Conservation (phyloP, 2,888 invertebrate species). For the Metopia argyrocephala region DNA sequence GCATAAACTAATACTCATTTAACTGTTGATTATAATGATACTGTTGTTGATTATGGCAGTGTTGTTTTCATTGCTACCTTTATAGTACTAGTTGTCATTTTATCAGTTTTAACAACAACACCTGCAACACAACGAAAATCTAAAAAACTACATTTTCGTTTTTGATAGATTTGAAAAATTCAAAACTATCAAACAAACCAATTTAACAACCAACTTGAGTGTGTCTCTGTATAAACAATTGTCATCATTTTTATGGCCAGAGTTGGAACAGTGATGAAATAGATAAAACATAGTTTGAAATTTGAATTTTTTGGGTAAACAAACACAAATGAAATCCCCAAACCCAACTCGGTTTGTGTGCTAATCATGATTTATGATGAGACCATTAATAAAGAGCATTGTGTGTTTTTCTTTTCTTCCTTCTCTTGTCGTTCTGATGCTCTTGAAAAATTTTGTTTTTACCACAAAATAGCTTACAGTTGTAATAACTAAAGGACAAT, state of each 20-base stretch:
- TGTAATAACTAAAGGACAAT: neutral
- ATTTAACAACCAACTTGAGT: neutral
- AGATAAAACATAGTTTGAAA: neutral
- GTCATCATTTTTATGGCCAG: neutral
- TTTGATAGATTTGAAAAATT: neutral
- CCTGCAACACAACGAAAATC: neutral
- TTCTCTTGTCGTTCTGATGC: neutral
- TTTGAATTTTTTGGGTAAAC: conserved; percentile 8
- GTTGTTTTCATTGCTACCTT: neutral
- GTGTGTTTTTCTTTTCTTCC: neutral
- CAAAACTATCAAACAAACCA: neutral
- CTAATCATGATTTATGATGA: conserved; percentile 63
- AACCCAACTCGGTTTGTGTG: conserved; percentile 1
- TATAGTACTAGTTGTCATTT: neutral
- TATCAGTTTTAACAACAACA: conserved; percentile 17
- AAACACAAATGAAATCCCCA: neutral
- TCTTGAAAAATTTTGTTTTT: no score
- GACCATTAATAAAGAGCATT: conserved; percentile 57
- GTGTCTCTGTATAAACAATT: neutral
- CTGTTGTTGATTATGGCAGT: neutral
- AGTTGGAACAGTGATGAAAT: neutral
- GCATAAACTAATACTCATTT: neutral
- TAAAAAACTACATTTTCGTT: neutral
- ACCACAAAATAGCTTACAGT: no score
- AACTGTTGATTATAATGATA: neutral